Base-by-base conservation (phyloP, 2,888 invertebrate species). In the Palloptera scutellata region DNA sequence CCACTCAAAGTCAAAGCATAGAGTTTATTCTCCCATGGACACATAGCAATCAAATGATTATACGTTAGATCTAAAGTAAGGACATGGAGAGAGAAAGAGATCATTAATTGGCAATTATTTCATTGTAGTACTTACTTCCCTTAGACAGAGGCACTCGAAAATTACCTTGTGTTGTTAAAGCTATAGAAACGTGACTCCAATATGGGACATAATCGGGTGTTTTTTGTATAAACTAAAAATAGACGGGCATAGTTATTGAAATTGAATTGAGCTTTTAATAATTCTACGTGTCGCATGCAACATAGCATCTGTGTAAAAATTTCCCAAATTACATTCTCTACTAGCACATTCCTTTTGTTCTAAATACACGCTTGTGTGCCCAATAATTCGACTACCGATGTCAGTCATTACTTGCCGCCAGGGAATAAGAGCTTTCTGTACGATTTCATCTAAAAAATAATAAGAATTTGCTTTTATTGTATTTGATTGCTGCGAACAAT, bases 11-110 rank as follows among this genome's bases (percentile, higher is more conserved):
- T 91, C 61, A 92, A 88, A n/a, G 90, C 86, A 76, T 93, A 91
- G 67, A 94, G 86, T 64, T 88, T 88, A 84, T 94, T 94, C 76
- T 89, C 89, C 81, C 94, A 95, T 1, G 95, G 95, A 71, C 90
- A 86, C 13, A 90, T 88, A 75, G 89, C 89, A 8, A 91, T 83
- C 4, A 94, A 78, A 65, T 90, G 90, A 67, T 89, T 91, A 42
- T 89, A 90, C 1, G 91, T 92, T 15, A 92, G 88, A 2, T 89
- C 92, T 92, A 43, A 0, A 64, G 11, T 30, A 43, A 15, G 6
- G n/a, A 13, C 12, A 60, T 19, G 1, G 9, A 13, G 6, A 15
- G 0, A 4, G 30, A 30, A 6, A 30, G 30, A 30, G 30, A 30
- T 30, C 30, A 30, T 30, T 30, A 6, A 4, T n/a, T 4, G 2